Evolutionary conservation across 1,140 invertebrate genomes (phyloP).

Genomic region (Leguminivora glycinivorella): DNA sequence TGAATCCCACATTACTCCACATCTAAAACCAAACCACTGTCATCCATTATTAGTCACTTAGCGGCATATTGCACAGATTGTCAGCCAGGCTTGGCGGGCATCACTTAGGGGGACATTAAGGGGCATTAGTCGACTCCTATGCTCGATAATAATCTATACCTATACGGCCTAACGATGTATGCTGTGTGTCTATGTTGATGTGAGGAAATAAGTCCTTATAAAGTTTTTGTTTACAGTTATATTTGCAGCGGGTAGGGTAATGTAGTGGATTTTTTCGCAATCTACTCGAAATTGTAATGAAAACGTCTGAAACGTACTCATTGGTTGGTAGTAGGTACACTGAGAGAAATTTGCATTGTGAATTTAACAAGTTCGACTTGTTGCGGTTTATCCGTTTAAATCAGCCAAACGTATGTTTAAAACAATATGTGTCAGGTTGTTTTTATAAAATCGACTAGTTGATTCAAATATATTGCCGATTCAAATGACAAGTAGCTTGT

Average conservation of each 20-base stretch:
- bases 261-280: not conserved
- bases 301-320: too few relatives aligned
- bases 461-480: too few relatives aligned
- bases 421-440: too few relatives aligned
- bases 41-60: constrained; percentile 25
- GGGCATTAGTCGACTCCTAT: not conserved
- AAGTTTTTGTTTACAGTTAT: not conserved
- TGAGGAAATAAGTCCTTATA: not conserved
- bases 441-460: too few relatives aligned
- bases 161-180: not conserved
- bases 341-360: too few relatives aligned
- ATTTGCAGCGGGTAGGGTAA: not conserved
- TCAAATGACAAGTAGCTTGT: too few relatives aligned
- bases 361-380: too few relatives aligned
- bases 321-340: too few relatives aligned
- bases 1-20: not conserved
- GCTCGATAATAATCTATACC: not conserved
- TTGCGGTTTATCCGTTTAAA: too few relatives aligned
- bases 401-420: too few relatives aligned
- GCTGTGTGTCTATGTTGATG: not conserved
- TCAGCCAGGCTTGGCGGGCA: constrained; percentile 10
- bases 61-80: constrained; percentile 13
- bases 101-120: constrained; percentile 27
- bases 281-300: too few relatives aligned
- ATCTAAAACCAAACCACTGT: constrained; percentile 15